Evolutionary conservation across 2,113 vertebrate genomes (phyloP), one percentile per base, ranked within the genome.

Genomic region (Leptobrachium ailaonicum): DNA sequence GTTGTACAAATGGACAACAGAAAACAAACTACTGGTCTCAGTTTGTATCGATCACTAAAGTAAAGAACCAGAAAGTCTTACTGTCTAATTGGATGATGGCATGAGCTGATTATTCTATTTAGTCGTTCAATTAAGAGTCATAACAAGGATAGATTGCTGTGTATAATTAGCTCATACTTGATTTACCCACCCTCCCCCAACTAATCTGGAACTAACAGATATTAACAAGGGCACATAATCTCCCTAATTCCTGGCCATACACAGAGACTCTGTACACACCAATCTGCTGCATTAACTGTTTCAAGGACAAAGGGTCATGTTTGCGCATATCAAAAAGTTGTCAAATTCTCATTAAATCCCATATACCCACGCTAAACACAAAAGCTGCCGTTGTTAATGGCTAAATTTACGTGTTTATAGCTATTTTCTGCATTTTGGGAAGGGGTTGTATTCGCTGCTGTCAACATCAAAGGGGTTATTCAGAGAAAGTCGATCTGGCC

Each of bases 61-160:
- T 60, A 14, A 60, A 45, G 41, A 58, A 20, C 20, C 42, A 60
- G 41, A 75, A 50, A n/a, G 20, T 20, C 14, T 43, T 73, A 58
- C 47, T 13, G 2, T 60, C 2, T 58, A 43, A 47, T 44, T 45
- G 20, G 60, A 64, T 66, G 43, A 64, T 12, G n/a, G 56, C 32
- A 64, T 32, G 20, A 75, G 43, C 62, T 42, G 60, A 63, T 75
- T 75, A 63, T 44, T 74, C 20, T 64, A 75, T 75, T 75, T 75
- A 75, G 43, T 66, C 56, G 60, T 75, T 75, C 20, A 75, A 64
- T 66, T 64, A 75, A 50, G 71, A 73, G 73, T 50, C 64, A 47
- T 74, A 74, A 74, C 62, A 58, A 75, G 73, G 73, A 75, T 62
- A 75, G 73, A 75, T 75, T 64, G 60, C 73, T 45, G 60, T 45